phyloP scores from a whole-genome alignment of 1,140 invertebrate species.

The Trigoniulus corallinus region DNA sequence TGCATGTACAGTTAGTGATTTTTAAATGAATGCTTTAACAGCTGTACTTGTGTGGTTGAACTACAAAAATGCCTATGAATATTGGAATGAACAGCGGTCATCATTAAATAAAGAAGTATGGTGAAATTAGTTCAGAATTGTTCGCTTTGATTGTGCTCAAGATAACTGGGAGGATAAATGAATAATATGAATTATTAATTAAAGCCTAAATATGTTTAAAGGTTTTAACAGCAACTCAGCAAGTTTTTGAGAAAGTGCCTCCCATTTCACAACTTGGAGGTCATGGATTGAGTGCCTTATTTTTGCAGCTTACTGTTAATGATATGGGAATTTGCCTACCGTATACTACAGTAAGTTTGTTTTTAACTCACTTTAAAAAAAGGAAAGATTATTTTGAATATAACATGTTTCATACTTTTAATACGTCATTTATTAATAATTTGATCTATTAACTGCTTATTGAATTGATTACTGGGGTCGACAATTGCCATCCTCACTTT shows the following conservation, averaged over 20 bases:
- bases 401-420: too few relatives aligned
- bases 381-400: neutral
- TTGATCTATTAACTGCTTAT: neutral
- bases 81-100: constrained; percentile 90
- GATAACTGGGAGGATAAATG: neutral
- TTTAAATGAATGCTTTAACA: constrained; percentile 13
- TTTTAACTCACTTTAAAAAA: constrained; percentile 9
- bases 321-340: constrained; percentile 94
- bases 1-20: neutral
- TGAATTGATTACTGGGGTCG: neutral
- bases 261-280: constrained; percentile 16
- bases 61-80: constrained; percentile 97
- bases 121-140: too few relatives aligned
- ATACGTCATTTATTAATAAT: neutral
- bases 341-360: constrained; percentile 55
- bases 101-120: constrained; percentile 49
- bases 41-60: constrained; percentile 95
- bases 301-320: constrained; percentile 84
- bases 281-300: constrained; percentile 62
- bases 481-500: neutral
- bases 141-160: neutral
- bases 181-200: neutral
- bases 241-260: constrained; percentile 51
- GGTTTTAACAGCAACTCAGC: constrained; percentile 59
- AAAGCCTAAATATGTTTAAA: constrained; percentile 29